These are phyloP conservation scores for Mya arenaria DNA, from an alignment of 1,140 invertebrate genomes.

Conservation along the genomic window DNA sequence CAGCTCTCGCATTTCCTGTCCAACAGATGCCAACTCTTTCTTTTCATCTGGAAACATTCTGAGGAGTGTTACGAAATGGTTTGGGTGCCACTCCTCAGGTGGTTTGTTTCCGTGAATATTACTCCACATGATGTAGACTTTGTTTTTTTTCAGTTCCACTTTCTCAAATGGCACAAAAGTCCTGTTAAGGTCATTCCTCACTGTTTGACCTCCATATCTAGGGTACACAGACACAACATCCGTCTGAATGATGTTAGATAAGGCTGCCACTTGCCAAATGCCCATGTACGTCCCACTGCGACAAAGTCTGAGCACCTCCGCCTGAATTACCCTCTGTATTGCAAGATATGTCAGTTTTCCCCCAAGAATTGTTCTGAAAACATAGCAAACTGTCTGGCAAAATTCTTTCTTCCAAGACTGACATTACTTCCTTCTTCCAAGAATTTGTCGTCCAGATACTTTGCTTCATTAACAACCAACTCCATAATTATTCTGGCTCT, in stretches of 20 bases:
- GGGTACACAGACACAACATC: conserved; percentile 23
- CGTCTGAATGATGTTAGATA: neutral
- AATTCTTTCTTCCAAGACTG: too few relatives aligned
- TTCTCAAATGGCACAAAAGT: conserved; percentile 5
- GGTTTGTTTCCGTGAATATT: conserved; percentile 3
- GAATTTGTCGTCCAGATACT: neutral
- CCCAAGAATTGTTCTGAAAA: neutral
- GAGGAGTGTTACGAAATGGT: neutral
- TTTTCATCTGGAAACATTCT: too few relatives aligned
- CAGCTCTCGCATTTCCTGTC: too few relatives aligned
- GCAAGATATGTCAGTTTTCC: neutral
- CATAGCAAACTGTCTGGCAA: neutral
- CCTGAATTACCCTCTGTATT: neutral
- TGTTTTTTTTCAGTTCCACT: neutral
- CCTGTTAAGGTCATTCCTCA: neutral
- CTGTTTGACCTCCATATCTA: neutral
- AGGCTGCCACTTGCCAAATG: conserved; percentile 12
- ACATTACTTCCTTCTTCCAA: too few relatives aligned
- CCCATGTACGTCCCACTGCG: conserved; percentile 12
- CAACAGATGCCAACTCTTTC: too few relatives aligned
- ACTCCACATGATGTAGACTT: neutral
- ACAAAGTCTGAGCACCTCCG: neutral
- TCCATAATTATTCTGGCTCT: conserved; percentile 5
- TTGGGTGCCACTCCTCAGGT: conserved; percentile 6
- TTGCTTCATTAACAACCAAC: neutral